Evolutionary conservation across 2,797 vertebrate species (phyloP), one percentile per base, ranked within the genome.

Genomic region (Potorous gilbertii): DNA sequence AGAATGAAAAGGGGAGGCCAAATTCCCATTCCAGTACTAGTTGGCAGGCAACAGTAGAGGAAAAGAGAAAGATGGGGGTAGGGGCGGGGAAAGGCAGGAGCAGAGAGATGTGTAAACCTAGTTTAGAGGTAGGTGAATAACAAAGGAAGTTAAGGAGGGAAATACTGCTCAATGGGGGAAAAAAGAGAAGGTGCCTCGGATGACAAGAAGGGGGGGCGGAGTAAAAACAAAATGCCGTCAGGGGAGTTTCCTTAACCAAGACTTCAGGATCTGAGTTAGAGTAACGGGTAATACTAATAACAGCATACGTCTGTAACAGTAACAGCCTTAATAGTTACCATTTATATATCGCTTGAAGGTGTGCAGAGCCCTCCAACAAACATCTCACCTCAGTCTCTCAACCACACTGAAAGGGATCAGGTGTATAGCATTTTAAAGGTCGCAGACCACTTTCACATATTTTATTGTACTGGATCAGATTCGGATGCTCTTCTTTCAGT

Each of bases 51-150:
- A 66, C 91, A 4, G 54, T 0, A n/a, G 54, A 10, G 10, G 29
- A n/a, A 16, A 56, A 9, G 40, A 2, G n/a, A 3, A n/a, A 54
- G 10, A 8, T 18, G 0, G 5, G 8, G 40, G n/a, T n/a, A 13
- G 50, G 50, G 50, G 50, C 50, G 50, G 50, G 6, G 14, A 46
- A 13, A 34, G 34, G 18, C 24, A 21, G 10, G 3, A 8, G 54
- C 50, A 34, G 56, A 54, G 52, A 5, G 57, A 31, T 81, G 11
- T 81, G 2, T 46, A 81, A 81, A 81, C 4, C 66, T 24, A 8
- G 18, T 40, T 74, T 74, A 5, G 3, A 24, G 21, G 29, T 16
- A 5, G 62, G 18, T 27, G 55, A n/a, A 16, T 1, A 12, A 74
- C 81, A 74, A 56, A 66, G 93, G 5, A 92, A 56, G 55, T n/a